These are phyloP conservation scores for Cliona cf. orientalis DNA, from an alignment of 37 sponge, comb jelly and placozoan genomes.

Conservation along the genomic window DNA sequence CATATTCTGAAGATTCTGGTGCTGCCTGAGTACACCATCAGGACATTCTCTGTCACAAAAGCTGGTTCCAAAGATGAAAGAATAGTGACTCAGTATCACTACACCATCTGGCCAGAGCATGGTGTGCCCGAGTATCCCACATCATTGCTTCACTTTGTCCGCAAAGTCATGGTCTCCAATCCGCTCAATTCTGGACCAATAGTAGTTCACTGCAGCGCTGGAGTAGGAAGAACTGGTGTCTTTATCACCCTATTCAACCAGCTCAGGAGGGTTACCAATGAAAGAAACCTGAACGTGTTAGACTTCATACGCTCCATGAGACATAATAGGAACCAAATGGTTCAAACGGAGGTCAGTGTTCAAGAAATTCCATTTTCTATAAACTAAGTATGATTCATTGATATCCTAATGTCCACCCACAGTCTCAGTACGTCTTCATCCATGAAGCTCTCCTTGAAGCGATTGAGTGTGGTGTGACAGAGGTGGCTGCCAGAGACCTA, in stretches of 20 bases:
- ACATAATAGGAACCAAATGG: conserved; percentile 74
- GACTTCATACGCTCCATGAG: conserved; percentile 69
- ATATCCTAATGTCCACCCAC: neutral
- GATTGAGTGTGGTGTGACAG: conserved; percentile 86
- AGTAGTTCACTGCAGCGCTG: conserved; percentile 88
- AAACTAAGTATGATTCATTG: neutral
- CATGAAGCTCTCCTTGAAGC: conserved; percentile 94
- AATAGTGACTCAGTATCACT: conserved; percentile 85
- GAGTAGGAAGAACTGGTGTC: conserved; percentile 86
- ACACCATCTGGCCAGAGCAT: conserved; percentile 92
- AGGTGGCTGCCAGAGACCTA: conserved; percentile 81
- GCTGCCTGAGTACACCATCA: conserved; percentile 80
- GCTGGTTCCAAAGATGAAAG: conserved; percentile 57
- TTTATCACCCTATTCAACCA: conserved; percentile 69
- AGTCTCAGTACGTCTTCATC: conserved; percentile 88
- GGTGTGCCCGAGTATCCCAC: conserved; percentile 90
- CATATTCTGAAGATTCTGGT: conserved; percentile 60
- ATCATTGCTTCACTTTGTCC: conserved; percentile 75
- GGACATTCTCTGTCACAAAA: conserved; percentile 73
- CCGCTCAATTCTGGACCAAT: conserved; percentile 42
- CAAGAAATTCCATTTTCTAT: neutral
- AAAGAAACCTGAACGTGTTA: conserved; percentile 69
- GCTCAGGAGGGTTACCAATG: conserved; percentile 64
- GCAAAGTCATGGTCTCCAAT: conserved; percentile 53
- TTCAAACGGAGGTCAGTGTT: conserved; percentile 81